These are phyloP conservation scores for Euspilapteryx auroguttella DNA, from an alignment of 2,888 invertebrate species.

Conservation along the genomic window DNA sequence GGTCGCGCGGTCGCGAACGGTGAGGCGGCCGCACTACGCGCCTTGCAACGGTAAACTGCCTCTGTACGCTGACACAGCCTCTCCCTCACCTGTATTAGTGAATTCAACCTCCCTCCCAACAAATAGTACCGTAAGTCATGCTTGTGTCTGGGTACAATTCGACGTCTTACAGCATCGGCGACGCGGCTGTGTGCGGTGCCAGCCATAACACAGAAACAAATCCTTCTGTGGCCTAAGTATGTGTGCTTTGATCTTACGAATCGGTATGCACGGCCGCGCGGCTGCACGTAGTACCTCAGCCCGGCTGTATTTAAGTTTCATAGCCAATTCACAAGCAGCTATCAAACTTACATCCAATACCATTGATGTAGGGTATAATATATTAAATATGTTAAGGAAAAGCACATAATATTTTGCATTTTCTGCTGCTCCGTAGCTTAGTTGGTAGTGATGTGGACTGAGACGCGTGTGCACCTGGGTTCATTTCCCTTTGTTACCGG, in stretches of 20 bases:
- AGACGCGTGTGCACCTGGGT: no score
- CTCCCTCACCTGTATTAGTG: slow-evolving; percentile 53
- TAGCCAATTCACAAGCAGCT: slow-evolving; percentile 17
- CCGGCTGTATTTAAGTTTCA: slow-evolving; percentile 41
- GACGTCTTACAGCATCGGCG: slow-evolving; percentile 42
- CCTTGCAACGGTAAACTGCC: slow-evolving; percentile 62
- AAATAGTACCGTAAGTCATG: slow-evolving; percentile 57
- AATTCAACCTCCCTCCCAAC: slow-evolving; percentile 57
- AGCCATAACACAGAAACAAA: slow-evolving; percentile 22
- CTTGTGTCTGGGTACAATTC: slow-evolving; percentile 54
- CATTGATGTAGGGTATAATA: no score
- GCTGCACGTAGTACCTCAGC: slow-evolving; percentile 48
- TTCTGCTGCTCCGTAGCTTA: no score
- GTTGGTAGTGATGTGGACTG: no score
- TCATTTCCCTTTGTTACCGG: no score
- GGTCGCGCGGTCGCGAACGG: slow-evolving; percentile 11
- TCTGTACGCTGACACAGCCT: slow-evolving; percentile 47
- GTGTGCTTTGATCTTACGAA: slow-evolving; percentile 61
- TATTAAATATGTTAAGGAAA: no score
- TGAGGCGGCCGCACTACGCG: slow-evolving; percentile 54
- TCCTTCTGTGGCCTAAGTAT: slow-evolving; percentile 47
- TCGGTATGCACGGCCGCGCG: slow-evolving; percentile 57
- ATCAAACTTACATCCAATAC: no score
- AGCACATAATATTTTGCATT: no score
- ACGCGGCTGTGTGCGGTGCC: slow-evolving; percentile 36